A percentile compares a stretch with the other conserved stretches of the same genome.
Evolutionary conservation across 1,140 invertebrate genomes (phyloP).

Genomic region (Polypedilum pembai): DNA sequence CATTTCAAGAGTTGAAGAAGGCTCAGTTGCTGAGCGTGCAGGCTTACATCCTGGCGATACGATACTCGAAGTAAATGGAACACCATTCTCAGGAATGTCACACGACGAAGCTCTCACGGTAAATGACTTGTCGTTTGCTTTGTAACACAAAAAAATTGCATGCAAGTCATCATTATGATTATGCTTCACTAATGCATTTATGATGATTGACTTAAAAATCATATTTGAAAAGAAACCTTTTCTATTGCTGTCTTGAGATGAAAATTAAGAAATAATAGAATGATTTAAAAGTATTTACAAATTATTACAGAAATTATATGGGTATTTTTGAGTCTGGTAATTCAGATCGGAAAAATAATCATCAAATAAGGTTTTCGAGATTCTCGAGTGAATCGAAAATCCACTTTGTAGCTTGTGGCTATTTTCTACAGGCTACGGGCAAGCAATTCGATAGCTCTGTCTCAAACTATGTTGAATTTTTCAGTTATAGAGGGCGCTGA

Average conservation of each 20-base stretch:
- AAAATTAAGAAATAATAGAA: no score
- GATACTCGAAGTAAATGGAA: slow-evolving; percentile 81
- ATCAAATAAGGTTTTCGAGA: no score
- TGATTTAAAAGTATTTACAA: no score
- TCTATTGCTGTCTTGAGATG: background rate
- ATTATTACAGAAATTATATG: no score
- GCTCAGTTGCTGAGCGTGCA: slow-evolving; percentile 74
- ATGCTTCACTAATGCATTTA: background rate
- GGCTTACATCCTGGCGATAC: slow-evolving; percentile 79
- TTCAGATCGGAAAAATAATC: no score
- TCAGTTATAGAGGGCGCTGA: no score
- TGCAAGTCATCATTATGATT: slow-evolving; percentile 3
- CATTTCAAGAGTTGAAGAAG: slow-evolving; percentile 78
- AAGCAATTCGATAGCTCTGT: no score
- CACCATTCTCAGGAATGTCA: slow-evolving; percentile 75
- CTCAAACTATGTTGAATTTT: no score
- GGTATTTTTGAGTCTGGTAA: no score
- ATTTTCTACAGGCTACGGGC: no score
- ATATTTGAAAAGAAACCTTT: background rate
- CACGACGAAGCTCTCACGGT: slow-evolving; percentile 84
- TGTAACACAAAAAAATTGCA: background rate
- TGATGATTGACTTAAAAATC: background rate
- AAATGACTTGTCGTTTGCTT: slow-evolving; percentile 36
- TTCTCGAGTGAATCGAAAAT: no score
- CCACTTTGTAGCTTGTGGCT: no score